Base-by-base conservation (phyloP, 2,113 vertebrate species). In the Hydrochoerus hydrochaeris region DNA sequence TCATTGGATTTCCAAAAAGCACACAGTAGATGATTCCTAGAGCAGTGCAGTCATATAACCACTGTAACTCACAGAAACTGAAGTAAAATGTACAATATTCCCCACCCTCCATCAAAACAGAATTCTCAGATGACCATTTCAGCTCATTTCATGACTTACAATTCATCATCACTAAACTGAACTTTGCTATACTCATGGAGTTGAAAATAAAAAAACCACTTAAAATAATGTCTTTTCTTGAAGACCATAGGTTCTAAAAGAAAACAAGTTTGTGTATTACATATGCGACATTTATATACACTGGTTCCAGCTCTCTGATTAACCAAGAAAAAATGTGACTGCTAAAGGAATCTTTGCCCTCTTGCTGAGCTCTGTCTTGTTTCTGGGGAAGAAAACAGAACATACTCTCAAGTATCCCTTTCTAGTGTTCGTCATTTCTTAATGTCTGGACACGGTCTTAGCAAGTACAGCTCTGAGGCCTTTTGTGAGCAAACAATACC, bases 171-270 rank as follows among this genome's bases (percentile, higher is more conserved):
- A 84, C 60, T 7, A 24, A 60, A 80, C 2, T 32, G 6, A 88
- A 87, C 22, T 81, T n/a, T 62, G 88, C 69, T 32, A 73, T 86
- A 54, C 75, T 46, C 83, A 2, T 71, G 71, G 69, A 93, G 81
- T 65, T 83, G 5, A 73, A 32, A 67, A 14, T 19, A 67, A 52
- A 75, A 75, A 41, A 77, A 1, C 16, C 30, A 9, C 96, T 5
- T 20, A 0, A 90, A 97, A 92, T 1, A 60, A 97, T 93, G 54
- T 75, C 81, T 63, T n/a, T 84, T 63, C 10, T 32, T 41, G 88
- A 94, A 97, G 94, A 95, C 52, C 95, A 80, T 62, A 94, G 5
- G 5, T 60, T 88, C 22, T 85, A 95, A 98, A 96, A 95, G 30
- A 46, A 82, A 98, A 54, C 41, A 89, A 95, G 63, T 44, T 73